phyloP scores from a whole-genome alignment of 2,797 vertebrate genomes.

The Harpagifer antarcticus region DNA sequence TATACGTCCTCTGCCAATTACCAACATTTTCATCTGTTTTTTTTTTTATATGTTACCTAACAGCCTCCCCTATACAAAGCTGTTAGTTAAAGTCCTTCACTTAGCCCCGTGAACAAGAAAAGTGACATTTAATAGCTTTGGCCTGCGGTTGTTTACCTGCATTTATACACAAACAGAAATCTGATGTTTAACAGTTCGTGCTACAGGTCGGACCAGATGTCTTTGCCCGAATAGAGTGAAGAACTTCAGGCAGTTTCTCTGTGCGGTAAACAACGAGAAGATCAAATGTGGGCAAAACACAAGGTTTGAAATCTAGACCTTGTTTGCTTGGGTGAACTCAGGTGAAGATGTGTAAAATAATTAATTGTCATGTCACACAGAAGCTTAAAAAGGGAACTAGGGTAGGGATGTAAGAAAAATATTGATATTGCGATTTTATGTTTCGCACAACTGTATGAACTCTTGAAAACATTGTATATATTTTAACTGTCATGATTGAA shows the following conservation, averaged over 20 bases:
- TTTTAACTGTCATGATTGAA: too few species aligned
- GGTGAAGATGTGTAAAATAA: conserved; percentile 4
- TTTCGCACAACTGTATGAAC: too few species aligned
- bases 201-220: conserved; percentile 28
- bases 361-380: background rate
- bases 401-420: too few species aligned
- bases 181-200: conserved; percentile 36
- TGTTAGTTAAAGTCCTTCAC: conserved; percentile 19
- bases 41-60: background rate
- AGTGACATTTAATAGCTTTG: conserved; percentile 50
- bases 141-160: conserved; percentile 37
- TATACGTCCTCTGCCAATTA: background rate
- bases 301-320: background rate
- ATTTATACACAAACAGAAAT: conserved; percentile 35
- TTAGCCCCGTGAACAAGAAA: conserved; percentile 14
- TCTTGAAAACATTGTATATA: too few species aligned
- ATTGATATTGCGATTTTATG: too few species aligned
- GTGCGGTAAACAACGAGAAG: background rate
- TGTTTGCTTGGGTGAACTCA: background rate
- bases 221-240: conserved; percentile 1
- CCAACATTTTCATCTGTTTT: background rate
- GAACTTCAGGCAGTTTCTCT: background rate
- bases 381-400: background rate
- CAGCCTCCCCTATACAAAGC: background rate
- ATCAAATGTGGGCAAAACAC: background rate